A percentile compares a stretch with the other conserved stretches of the same genome.
Evolutionary conservation across 2,797 vertebrate species (phyloP).

Genomic region (Scolopax rusticola): DNA sequence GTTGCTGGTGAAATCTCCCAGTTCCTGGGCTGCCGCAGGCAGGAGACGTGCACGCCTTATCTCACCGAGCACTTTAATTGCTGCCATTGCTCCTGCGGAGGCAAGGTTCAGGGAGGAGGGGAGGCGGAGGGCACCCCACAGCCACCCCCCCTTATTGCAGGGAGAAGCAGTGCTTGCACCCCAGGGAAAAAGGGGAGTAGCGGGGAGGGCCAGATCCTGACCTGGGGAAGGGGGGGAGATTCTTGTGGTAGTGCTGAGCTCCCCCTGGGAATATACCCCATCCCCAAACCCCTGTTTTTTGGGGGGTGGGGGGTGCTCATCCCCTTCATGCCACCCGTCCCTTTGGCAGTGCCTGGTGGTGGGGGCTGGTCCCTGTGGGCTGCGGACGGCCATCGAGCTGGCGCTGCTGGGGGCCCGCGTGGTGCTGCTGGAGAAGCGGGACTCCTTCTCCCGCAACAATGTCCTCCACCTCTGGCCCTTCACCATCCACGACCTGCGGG

Average conservation of each 20-base stretch:
- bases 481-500: conserved; percentile 91
- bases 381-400: conserved; percentile 90
- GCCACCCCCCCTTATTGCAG: fast-evolving
- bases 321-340: fast-evolving
- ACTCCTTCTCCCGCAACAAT: conserved; percentile 91
- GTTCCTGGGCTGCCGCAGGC: not conserved
- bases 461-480: conserved; percentile 97
- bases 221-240: too few species aligned
- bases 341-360: conserved; percentile 89
- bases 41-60: not conserved
- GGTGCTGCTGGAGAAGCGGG: conserved; percentile 91
- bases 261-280: not conserved
- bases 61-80: not conserved
- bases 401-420: conserved; percentile 90
- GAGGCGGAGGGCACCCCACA: not conserved
- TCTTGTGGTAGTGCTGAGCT: not conserved
- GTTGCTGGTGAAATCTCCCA: not conserved
- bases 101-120: not conserved
- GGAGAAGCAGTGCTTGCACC: not conserved
- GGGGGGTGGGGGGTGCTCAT: fast-evolving
- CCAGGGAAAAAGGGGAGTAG: fast-evolving
- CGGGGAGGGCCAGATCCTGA: not conserved
- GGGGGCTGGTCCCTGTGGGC: conserved; percentile 92
- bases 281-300: not conserved
- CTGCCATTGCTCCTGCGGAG: not conserved